These are phyloP conservation scores for Syrista parreyssii DNA, from an alignment of 2,888 invertebrate genomes.

Conservation along the genomic window DNA sequence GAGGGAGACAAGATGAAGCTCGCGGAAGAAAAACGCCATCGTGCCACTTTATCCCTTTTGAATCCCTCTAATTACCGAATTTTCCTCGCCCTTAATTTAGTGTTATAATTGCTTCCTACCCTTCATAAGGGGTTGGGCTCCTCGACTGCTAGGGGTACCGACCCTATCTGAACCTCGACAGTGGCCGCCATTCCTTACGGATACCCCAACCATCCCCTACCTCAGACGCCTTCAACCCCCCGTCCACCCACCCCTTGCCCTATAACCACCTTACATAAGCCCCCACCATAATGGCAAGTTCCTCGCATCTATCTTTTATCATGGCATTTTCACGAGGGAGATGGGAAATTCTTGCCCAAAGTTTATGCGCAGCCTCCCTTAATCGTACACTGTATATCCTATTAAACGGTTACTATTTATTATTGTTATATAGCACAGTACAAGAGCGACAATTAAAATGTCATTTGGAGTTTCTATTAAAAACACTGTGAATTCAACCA, in stretches of 20 bases:
- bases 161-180: slow-evolving; percentile 33
- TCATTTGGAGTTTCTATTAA: neutral
- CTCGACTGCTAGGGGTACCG: slow-evolving; percentile 11
- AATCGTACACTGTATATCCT: neutral
- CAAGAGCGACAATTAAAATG: neutral
- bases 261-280: slow-evolving; percentile 24
- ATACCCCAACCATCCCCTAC: slow-evolving; percentile 29
- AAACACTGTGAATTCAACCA: neutral
- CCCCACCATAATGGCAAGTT: slow-evolving; percentile 17
- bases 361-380: slow-evolving; percentile 16
- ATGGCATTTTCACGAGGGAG: slow-evolving; percentile 25
- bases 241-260: slow-evolving; percentile 9
- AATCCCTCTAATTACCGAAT: slow-evolving; percentile 65
- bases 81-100: slow-evolving; percentile 64
- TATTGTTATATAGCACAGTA: neutral
- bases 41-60: slow-evolving; percentile 55
- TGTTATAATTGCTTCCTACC: slow-evolving; percentile 63
- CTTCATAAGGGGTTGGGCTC: slow-evolving; percentile 43
- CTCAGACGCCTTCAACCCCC: neutral
- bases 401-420: neutral
- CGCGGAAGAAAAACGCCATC: slow-evolving; percentile 39
- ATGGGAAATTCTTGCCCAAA: slow-evolving; percentile 18
- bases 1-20: slow-evolving; percentile 8
- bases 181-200: slow-evolving; percentile 43
- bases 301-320: slow-evolving; percentile 34